phyloP scores from a whole-genome alignment of 2,888 invertebrate genomes.

The Synergus japonicus region DNA sequence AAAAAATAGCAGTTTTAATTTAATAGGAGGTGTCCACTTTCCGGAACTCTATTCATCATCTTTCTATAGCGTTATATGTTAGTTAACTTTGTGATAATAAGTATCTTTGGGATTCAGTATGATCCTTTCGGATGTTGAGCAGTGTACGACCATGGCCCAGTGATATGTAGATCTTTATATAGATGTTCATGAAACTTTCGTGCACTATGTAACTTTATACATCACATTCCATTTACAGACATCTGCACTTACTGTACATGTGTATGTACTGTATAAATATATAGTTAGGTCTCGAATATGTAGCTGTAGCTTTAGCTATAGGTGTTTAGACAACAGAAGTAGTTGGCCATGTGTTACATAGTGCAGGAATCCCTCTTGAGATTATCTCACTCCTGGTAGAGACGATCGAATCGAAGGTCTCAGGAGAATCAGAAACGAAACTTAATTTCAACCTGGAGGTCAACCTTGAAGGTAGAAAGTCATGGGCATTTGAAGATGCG shows the following conservation, averaged over 20 bases:
- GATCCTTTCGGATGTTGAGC: background rate
- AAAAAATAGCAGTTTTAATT: too few relatives aligned
- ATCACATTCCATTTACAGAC: background rate
- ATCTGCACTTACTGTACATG: background rate
- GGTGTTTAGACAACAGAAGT: background rate
- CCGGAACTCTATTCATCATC: too few relatives aligned
- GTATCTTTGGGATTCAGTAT: background rate
- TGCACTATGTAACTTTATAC: conserved; percentile 32
- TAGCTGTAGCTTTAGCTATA: background rate
- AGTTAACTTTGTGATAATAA: background rate
- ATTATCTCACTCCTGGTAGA: conserved; percentile 46
- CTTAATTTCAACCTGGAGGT: conserved; percentile 53
- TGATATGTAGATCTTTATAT: background rate
- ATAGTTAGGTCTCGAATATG: background rate
- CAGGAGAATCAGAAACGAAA: conserved; percentile 52
- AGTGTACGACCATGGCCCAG: background rate
- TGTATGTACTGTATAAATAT: background rate
- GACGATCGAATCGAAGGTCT: conserved; percentile 55
- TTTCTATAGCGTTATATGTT: background rate
- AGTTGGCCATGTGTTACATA: conserved; percentile 20
- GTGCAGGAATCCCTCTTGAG: conserved; percentile 25
- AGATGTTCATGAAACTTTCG: conserved; percentile 1
- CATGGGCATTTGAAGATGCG: conserved; percentile 54
- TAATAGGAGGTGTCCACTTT: too few relatives aligned
- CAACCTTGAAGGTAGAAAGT: conserved; percentile 50